Percentiles rank a stretch among this genome's conserved stretches.
These are phyloP conservation scores for Oncopeltus fasciatus DNA, from an alignment of 1,140 invertebrate species.

Conservation along the genomic window DNA sequence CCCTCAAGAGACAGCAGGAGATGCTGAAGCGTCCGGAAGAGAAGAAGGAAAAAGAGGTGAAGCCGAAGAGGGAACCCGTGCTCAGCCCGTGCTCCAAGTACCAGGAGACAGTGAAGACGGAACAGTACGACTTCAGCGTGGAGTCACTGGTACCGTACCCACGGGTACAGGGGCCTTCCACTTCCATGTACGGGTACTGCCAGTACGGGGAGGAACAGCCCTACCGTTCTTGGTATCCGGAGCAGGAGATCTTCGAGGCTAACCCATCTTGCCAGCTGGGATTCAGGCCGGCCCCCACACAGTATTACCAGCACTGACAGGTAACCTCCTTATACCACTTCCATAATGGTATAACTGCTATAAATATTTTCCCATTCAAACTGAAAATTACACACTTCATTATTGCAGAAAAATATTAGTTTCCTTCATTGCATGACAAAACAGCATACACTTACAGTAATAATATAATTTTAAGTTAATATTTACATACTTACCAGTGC, in stretches of 20 bases:
- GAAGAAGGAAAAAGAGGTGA: conserved; percentile 18
- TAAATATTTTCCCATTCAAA: no score
- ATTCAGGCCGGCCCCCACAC: conserved; percentile 19
- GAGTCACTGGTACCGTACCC: conserved; percentile 22
- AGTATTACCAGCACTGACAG: conserved; percentile 20
- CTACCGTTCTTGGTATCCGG: conserved; percentile 15
- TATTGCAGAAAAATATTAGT: no score
- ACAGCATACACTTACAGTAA: no score
- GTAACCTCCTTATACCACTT: no score
- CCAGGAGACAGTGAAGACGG: conserved; percentile 8
- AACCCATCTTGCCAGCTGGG: conserved; percentile 21
- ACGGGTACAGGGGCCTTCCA: conserved; percentile 11
- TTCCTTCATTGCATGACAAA: no score
- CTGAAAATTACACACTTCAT: no score
- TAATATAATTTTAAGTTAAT: no score
- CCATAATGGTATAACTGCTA: no score
- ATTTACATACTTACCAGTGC: no score
- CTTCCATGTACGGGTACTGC: conserved; percentile 16
- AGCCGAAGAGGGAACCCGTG: conserved; percentile 23
- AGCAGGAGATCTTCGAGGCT: conserved; percentile 19
- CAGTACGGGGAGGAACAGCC: conserved; percentile 21
- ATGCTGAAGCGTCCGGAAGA: conserved; percentile 16
- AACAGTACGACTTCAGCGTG: conserved; percentile 19
- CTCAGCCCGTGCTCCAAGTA: conserved; percentile 19
- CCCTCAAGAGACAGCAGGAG: conserved; percentile 55